Evolutionary conservation across 2,113 vertebrate genomes (phyloP).

Genomic region (Conger conger): DNA sequence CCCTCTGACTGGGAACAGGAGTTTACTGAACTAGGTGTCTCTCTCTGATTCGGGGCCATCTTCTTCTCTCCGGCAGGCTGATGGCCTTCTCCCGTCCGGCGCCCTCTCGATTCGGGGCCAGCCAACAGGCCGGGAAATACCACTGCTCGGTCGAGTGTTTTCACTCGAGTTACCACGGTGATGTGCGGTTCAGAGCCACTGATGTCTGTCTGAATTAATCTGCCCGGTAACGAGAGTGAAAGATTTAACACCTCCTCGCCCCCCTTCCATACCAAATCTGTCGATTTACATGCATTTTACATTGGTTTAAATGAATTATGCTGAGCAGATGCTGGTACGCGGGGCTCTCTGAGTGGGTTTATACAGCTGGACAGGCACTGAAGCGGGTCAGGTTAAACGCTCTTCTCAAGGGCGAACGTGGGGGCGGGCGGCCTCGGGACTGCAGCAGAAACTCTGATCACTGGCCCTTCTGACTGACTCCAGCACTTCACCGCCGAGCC

Average conservation of each 20-base stretch:
- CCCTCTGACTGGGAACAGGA: too few relatives aligned
- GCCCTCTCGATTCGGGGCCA: too few relatives aligned
- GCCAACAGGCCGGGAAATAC: too few relatives aligned
- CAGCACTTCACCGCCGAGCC: neutral
- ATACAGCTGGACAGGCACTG: neutral
- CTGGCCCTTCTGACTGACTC: neutral
- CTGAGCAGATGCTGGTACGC: neutral
- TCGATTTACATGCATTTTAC: neutral
- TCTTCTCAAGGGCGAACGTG: neutral
- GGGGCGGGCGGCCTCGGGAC: neutral
- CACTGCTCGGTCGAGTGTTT: too few relatives aligned
- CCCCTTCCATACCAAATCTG: neutral
- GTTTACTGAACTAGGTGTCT: too few relatives aligned
- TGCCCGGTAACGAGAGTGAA: neutral
- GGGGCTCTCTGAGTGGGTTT: neutral
- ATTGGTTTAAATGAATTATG: neutral
- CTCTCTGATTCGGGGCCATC: too few relatives aligned
- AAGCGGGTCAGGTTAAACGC: neutral
- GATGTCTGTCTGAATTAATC: neutral
- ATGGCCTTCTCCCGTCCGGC: too few relatives aligned
- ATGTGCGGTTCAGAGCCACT: neutral
- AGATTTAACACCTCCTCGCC: neutral
- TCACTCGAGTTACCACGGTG: neutral
- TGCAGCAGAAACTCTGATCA: neutral
- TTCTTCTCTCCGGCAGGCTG: too few relatives aligned